Evolutionary conservation across 2,888 invertebrate genomes (phyloP).

Genomic region (Apamea sordens): DNA sequence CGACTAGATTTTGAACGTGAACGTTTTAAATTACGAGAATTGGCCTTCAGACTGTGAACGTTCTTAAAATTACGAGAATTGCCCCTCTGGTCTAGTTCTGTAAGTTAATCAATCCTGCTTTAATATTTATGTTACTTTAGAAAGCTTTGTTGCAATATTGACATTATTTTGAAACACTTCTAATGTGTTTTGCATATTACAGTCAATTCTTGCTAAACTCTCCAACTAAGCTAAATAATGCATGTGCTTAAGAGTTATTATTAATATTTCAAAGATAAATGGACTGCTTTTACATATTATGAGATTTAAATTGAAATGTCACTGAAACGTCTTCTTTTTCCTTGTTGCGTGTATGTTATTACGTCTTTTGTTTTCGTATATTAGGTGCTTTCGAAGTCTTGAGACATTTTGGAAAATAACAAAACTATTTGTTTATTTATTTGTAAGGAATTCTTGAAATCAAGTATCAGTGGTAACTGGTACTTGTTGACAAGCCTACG

Average conservation of each 20-base stretch:
- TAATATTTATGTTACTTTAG: slow-evolving; percentile 8
- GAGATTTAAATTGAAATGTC: not conserved
- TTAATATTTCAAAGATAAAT: not conserved
- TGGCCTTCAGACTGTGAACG: too few species aligned
- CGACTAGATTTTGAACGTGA: too few species aligned
- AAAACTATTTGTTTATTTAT: not conserved
- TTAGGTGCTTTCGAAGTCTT: not conserved
- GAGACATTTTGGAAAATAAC: not conserved
- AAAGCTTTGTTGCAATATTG: not conserved
- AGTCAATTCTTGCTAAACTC: not conserved
- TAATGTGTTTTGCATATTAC: slow-evolving; percentile 1
- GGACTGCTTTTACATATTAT: too few species aligned
- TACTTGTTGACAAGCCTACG: too few species aligned
- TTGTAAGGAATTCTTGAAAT: not conserved
- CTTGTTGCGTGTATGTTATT: not conserved
- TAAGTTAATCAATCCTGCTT: slow-evolving; percentile 3
- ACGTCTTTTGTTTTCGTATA: not conserved
- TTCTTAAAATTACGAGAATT: too few species aligned
- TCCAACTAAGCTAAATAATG: not conserved
- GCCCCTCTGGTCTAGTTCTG: not conserved
- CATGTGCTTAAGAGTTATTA: not conserved
- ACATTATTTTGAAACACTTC: not conserved
- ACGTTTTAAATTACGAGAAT: too few species aligned
- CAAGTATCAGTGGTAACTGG: too few species aligned
- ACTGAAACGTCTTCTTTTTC: not conserved